Evolutionary conservation across 2,113 vertebrate genomes (phyloP).

Genomic region (Oreochromis tanganicae): DNA sequence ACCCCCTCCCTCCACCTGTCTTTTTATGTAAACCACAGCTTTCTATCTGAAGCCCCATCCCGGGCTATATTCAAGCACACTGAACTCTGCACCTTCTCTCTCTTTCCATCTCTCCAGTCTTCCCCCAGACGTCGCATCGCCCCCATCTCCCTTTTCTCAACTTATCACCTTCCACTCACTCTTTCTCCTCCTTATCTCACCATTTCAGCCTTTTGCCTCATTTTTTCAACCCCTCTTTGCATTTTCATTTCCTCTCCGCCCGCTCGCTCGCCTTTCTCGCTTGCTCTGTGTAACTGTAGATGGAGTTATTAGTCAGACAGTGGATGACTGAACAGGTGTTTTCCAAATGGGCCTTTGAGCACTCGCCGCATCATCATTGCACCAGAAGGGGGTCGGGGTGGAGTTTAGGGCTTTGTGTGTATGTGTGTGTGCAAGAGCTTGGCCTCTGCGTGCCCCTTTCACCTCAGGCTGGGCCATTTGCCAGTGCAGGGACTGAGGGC

Average conservation of each 20-base stretch:
- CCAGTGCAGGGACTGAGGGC: neutral
- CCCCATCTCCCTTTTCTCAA: neutral
- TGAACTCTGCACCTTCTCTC: neutral
- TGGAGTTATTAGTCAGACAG: conserved; percentile 71
- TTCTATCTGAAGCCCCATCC: conserved; percentile 8
- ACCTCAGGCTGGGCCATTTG: conserved; percentile 65
- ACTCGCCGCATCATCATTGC: conserved; percentile 37
- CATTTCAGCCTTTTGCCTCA: conserved; percentile 23
- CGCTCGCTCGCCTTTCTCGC: neutral
- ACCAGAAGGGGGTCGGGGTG: neutral
- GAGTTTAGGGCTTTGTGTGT: neutral
- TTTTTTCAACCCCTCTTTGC: neutral
- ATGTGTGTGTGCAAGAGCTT: conserved; percentile 10
- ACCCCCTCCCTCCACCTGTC: conserved; percentile 34
- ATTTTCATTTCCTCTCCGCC: neutral
- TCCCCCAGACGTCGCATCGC: neutral
- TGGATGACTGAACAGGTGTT: conserved; percentile 73
- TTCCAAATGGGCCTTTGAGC: conserved; percentile 71
- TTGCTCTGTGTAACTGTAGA: conserved; percentile 60
- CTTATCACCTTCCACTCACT: conserved; percentile 22
- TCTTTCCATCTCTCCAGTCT: neutral
- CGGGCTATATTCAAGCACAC: neutral
- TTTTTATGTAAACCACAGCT: conserved; percentile 26
- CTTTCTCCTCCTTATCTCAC: conserved; percentile 5
- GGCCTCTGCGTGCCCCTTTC: conserved; percentile 56